Base-by-base conservation (phyloP, 2,113 vertebrate genomes). In the Maccullochella peelii region DNA sequence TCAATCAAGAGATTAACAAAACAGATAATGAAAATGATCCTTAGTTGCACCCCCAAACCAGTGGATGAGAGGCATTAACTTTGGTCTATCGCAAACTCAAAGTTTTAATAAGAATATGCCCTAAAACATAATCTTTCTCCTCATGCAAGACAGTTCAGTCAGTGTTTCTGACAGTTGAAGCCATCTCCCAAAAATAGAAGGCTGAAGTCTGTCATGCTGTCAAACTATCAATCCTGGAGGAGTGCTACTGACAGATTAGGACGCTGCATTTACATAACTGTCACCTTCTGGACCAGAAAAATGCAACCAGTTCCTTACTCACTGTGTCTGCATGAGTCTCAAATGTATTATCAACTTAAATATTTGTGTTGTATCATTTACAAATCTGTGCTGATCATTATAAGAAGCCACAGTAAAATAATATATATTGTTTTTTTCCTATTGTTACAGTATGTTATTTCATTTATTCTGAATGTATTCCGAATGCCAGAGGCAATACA, bases 181-280 rank as follows among this genome's bases (percentile, higher is more conserved):
- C 78, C 36, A 44, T 75, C 73, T 80, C 79, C 88, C 84, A 68
- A 80, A 92, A 92, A 92, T 89, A 86, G 86, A 86, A 65, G 75
- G 80, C 79, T 87, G 66, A 73, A 79, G 75, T 80, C 87, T 92
- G 89, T 91, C 89, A 88, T 70, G 61, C 75, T 89, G 89, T 93
- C 89, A 93, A 84, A 91, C 84, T 68, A 88, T 91, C 87, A 89
- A 83, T 89, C 87, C 52, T 74, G 50, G 36, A 75, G 68, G 71
- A 89, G 78, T 62, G 80, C 65, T 71, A 72, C 83, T 92, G 89
- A 91, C 90, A 87, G 83, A 93, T 92, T 85, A 91, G 87, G 91
- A 89, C 5, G 49, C 76, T 16, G 58, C 82, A 90, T 90, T 92
- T 92, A 68, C 86, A 92, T 91, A 92, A 87, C 86, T 87, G 89